These are phyloP conservation scores for Diadophis punctatus DNA, from an alignment of 2,113 vertebrate species.

Conservation along the genomic window DNA sequence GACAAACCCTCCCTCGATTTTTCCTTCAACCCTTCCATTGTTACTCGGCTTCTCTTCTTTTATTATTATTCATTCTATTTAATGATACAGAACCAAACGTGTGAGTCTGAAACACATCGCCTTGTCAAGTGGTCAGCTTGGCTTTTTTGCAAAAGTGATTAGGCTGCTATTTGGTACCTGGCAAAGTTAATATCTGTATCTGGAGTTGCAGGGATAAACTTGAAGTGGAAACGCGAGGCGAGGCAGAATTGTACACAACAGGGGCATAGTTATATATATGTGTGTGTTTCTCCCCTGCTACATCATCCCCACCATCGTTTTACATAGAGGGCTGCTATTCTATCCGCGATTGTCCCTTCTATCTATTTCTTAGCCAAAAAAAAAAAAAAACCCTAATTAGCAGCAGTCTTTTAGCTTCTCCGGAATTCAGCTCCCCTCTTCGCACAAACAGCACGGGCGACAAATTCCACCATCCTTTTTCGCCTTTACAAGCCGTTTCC, in stretches of 20 bases:
- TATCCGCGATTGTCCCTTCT: not conserved
- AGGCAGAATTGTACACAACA: not conserved
- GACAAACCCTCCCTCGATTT: not conserved
- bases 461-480: not conserved
- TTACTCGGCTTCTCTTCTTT: not conserved
- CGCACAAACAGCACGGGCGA: not conserved
- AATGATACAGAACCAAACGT: not conserved
- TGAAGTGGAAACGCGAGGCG: not conserved
- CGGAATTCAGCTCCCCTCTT: not conserved
- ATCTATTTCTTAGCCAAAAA: not conserved
- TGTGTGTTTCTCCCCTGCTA: not conserved
- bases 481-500: not conserved
- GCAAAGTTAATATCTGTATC: slow-evolving; percentile 9
- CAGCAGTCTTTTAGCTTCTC: not conserved
- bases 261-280: not conserved
- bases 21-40: not conserved
- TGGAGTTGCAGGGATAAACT: not conserved
- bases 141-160: slow-evolving; percentile 16
- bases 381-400: not conserved
- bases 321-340: not conserved
- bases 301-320: not conserved
- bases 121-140: not conserved
- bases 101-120: not conserved
- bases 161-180: not conserved
- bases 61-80: too few species aligned